Evolutionary conservation across 2,888 invertebrate genomes (phyloP), one percentile per base, ranked within the genome.

Genomic region (Lasioglossum villosulum): DNA sequence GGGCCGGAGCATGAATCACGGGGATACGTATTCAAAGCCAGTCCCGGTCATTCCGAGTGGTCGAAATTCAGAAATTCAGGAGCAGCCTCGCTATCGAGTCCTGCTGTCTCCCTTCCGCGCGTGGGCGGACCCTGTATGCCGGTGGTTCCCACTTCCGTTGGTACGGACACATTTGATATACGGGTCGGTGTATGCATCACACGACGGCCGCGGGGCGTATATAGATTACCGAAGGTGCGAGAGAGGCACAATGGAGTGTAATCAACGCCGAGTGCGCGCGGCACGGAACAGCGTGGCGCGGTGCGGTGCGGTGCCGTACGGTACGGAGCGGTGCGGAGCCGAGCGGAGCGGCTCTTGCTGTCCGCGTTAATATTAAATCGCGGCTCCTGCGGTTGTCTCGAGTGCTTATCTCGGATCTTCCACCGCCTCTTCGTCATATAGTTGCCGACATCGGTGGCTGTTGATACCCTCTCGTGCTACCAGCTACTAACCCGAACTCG

Each of bases 221-320:
- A 93, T 93, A 92, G 92, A 93, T 93, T 93, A 93, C 89, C 92
- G 84, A 93, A 93, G 93, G 91, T 91, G 93, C 90, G 89, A 91
- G 89, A 89, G 88, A 86, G 84, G 90, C 90, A 93, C 93, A 93
- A 94, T 94, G 87, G 92, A 91, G 91, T 92, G 92, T 93, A 93
- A 93, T 93, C 93, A 93, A 93, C 93, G 92, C 89, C 90, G 88
- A 90, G 83, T 72, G 83, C 74, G 77, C 78, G 68, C 37, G 68
- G 91, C 39, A 42, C 42, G 63, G 27, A 30, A 52, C 52, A 23
- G 48, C 16, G 71, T 39, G 42, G 90, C 42, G 85, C 89, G 87
- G 86, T 76, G 86, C 86, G 87, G 30, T 1, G 34, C 63, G 63
- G 91, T 0, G 84, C 86, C 87, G 87, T 80, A 16, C 89, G 87